Base-by-base conservation (phyloP, 2,797 vertebrate species). In the Oreochromis mossambicus region DNA sequence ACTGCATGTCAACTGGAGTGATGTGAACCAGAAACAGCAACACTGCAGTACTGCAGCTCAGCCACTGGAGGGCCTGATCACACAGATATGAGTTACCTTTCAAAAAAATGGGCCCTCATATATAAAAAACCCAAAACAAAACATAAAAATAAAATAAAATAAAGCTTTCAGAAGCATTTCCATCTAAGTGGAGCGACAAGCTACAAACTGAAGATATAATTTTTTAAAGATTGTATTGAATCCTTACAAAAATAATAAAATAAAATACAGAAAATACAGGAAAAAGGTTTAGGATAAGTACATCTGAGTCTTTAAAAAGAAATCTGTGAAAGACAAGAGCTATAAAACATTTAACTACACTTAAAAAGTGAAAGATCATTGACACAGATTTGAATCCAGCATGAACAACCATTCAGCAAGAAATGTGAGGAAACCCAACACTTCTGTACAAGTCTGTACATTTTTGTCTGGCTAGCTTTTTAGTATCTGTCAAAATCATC, bases 41-140 rank as follows among this genome's bases (percentile, higher is more conserved):
- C 4, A 10, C 88, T 66, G 92, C 91, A 86, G 87, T 79, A 34
- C 83, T 14, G 80, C 83, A 89, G 52, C 56, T 87, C 82, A 89
- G 83, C 94, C 94, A 92, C 79, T 3, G 41, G 88, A 58, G 55
- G 78, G 90, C 93, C 95, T 95, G 26, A 11, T 51, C 48, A 80
- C 32, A 77, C 3, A 58, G 3, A 76, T 12, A 54, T 5, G 56
- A 15, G 3, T 58, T 43, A 58, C 10, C 3, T 5, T 61, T 43
- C 19, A 29, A 61, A 29, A 75, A 36, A 12, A 21, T 63, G 13
- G 58, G 3, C 24, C n/a, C 13, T 70, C 38, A 68, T 46, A 0
- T 43, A 8, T 15, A 48, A 17, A 46, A 73, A 17, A 15, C 1
- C 19, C 10, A 26, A 26, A 26, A 26, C 26, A 26, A 26, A 26